Conservation (phyloP, 2,888 invertebrate species). For the Dolomedes plantarius region DNA sequence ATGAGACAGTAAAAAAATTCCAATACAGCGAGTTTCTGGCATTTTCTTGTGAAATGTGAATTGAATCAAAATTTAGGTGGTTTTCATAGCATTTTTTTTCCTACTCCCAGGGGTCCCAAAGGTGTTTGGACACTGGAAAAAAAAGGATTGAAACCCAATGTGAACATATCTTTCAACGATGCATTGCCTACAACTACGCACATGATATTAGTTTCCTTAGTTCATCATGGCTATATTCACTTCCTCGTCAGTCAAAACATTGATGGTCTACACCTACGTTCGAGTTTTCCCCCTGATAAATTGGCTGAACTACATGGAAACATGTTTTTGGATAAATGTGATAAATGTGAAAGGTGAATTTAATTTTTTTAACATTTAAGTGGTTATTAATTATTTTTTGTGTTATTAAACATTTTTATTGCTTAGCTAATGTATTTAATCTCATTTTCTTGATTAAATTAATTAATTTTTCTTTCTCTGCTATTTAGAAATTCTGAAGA, state of each 20-base stretch:
- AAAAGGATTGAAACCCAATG: slow-evolving; percentile 88
- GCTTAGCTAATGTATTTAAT: too few relatives aligned
- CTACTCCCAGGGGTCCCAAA: slow-evolving; percentile 85
- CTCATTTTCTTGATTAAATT: too few relatives aligned
- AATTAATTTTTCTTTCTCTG: too few relatives aligned
- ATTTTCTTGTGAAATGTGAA: too few relatives aligned
- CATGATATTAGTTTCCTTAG: slow-evolving; percentile 89
- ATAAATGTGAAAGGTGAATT: slow-evolving; percentile 84
- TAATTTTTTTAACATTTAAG: too few relatives aligned
- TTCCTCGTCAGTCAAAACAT: slow-evolving; percentile 98
- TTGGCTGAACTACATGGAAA: slow-evolving; percentile 98
- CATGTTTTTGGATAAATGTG: slow-evolving; percentile 97
- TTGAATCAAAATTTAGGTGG: too few relatives aligned
- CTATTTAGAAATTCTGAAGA: too few relatives aligned
- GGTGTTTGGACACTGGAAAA: slow-evolving; percentile 98
- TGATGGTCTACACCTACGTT: slow-evolving; percentile 95
- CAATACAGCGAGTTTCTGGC: too few relatives aligned
- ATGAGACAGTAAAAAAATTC: too few relatives aligned
- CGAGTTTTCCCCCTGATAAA: slow-evolving; percentile 87
- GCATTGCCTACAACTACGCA: slow-evolving; percentile 95
- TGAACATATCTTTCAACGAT: slow-evolving; percentile 90
- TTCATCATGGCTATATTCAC: slow-evolving; percentile 77
- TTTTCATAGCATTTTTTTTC: too few relatives aligned
- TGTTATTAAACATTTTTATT: too few relatives aligned
- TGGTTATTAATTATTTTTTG: too few relatives aligned